Evolutionary conservation across 2,113 vertebrate species (phyloP), one percentile per base, ranked within the genome.

Genomic region (Oreamnos americanus): DNA sequence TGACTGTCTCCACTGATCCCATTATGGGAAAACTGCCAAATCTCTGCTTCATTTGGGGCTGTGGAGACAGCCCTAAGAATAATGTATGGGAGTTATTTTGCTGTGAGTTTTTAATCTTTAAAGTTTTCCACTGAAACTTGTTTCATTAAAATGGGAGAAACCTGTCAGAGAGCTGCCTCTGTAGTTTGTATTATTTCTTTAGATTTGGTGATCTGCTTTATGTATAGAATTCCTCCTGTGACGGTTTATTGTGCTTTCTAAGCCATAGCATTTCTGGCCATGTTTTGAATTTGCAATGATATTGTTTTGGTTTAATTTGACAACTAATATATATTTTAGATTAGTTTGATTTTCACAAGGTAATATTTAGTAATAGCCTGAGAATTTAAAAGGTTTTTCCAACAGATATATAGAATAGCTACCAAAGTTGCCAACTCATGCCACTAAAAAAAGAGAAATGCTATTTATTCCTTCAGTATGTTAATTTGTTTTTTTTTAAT

Each of bases 141-240:
- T 98, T 99, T 99, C 98, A 99, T 99, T 99, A 99, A 98, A 98
- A 95, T 96, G 85, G 95, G 74, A 93, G 96, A 97, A 98, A 98
- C 51, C 97, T 98, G 97, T 98, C 98, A 98, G 96, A 98, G 93
- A 93, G 33, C 91, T 98, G 97, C 97, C 96, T 99, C 97, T 98
- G 97, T 98, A 98, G 98, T 98, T 98, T 97, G 90, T 97, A 95
- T 98, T 98, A 93, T 96, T 98, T 58, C 91, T 96, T 98, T 93
- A 96, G 97, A 98, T 96, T 92, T 74, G 96, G 97, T 94, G 98
- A 98, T 98, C 98, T 98, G 99, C 96, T 98, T 99, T 98, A 98
- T 98, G 95, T 98, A 98, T 71, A 97, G 86, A 93, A 96, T 91
- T 98, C 94, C 90, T 95, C 76, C 91, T 58, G 9, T 62, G 97